Base-by-base conservation (phyloP, 30 jellyfish, hydroid and myxozoan species). In the Aurelia coerulea region DNA sequence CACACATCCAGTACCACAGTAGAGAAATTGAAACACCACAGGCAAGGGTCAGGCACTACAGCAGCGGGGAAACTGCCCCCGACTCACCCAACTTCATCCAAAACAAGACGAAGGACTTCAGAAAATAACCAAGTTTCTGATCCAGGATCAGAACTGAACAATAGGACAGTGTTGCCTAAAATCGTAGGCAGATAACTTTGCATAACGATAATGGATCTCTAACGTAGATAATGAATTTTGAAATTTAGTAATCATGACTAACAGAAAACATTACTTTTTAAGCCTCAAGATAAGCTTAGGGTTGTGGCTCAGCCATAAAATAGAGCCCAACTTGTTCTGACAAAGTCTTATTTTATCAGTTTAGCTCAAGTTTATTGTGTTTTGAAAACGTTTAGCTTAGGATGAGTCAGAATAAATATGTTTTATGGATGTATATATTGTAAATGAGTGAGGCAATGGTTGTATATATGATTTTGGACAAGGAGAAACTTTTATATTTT, bases 151-250 rank as follows among this genome's bases (percentile, higher is more conserved):
- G 98, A 88, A 17, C 84, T 93, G 82, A 88, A 93, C 82, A 81
- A 94, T 49, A 81, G 97, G 52, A 93, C 98, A 13, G 92, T 93
- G 5, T 88, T 93, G 56, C 98, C 98, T 9, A 93, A 93, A 88
- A 93, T 93, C 52, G 96, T 93, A 49, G 98, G 98, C 31, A 53
- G 97, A 93, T 93, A 74, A 78, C 10, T 15, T 53, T 66, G 29
- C 31, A 39, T 74, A 10, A 34, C 6, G 50, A 39, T 2, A 74
- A 74, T 19, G 73, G 68, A 74, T 74, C 34, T 46, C 56, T 15
- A 46, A 46, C 56, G 56, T 46, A 46, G 56, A 46, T 46, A 46
- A 46, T 46, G 56, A 46, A 46, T 46, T 46, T 46, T 46, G 56
- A 46, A 46, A 46, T 46, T 46, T 46, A 2, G 56, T 46, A 46